phyloP scores from a whole-genome alignment of 2,888 invertebrate species.

The Agrotis clavis region DNA sequence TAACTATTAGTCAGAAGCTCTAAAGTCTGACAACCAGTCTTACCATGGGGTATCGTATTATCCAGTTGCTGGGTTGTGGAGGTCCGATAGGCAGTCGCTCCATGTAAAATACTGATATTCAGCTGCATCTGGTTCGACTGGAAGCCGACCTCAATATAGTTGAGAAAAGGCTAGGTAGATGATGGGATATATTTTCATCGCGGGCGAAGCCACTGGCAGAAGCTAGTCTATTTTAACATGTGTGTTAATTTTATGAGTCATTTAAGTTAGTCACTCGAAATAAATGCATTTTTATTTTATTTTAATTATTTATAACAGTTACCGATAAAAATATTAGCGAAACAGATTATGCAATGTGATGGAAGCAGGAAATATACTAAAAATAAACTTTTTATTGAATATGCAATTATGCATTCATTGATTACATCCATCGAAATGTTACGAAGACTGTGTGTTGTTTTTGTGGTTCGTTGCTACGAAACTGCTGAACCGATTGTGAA shows the following conservation, averaged over 20 bases:
- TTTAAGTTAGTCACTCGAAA: too few relatives aligned
- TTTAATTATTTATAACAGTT: not conserved
- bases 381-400: slow-evolving; percentile 37
- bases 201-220: too few relatives aligned
- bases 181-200: not conserved
- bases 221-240: not conserved
- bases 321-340: slow-evolving; percentile 41
- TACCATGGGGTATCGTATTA: too few relatives aligned
- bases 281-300: too few relatives aligned
- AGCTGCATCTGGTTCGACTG: not conserved
- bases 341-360: slow-evolving; percentile 57
- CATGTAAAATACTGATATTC: not conserved
- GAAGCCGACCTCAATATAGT: not conserved
- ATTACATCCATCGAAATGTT: slow-evolving; percentile 37
- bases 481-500: not conserved
- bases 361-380: slow-evolving; percentile 33
- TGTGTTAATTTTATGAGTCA: too few relatives aligned
- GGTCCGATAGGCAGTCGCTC: not conserved
- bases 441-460: not conserved
- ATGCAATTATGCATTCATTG: slow-evolving; percentile 43
- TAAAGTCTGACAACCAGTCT: too few relatives aligned
- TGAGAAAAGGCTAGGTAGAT: not conserved
- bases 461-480: not conserved
- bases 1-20: too few relatives aligned
- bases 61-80: not conserved